phyloP scores from a whole-genome alignment of 2,797 vertebrate species.

The Antrozous pallidus region DNA sequence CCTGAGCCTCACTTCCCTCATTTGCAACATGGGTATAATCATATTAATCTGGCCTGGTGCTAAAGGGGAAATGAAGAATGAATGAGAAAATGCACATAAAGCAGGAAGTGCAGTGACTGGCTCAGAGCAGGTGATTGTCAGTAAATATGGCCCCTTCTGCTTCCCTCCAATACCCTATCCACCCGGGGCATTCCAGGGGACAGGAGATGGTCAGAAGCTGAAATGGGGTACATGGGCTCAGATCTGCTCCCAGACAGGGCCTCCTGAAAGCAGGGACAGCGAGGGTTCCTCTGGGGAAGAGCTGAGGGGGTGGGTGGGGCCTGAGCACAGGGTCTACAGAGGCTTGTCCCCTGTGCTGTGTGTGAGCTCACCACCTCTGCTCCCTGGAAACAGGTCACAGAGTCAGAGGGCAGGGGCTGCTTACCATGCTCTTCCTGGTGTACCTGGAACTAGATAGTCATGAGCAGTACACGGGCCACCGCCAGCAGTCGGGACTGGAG shows the following conservation, averaged over 20 bases:
- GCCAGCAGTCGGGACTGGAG: background rate
- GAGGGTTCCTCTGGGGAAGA: background rate
- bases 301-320: too few species aligned
- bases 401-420: background rate
- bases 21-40: background rate
- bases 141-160: fast-evolving
- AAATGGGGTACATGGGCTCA: background rate
- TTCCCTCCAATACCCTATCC: background rate
- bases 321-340: background rate
- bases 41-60: background rate
- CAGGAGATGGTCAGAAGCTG: background rate
- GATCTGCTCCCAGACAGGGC: background rate
- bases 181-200: background rate
- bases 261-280: background rate
- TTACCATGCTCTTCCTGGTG: background rate
- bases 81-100: background rate
- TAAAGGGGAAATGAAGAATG: background rate
- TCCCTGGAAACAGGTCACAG: background rate
- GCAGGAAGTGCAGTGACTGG: background rate
- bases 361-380: background rate
- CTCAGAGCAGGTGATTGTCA: background rate
- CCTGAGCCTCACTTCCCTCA: background rate
- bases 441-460: background rate
- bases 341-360: background rate
- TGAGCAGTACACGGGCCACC: fast-evolving